Base-by-base conservation (phyloP, 2,797 vertebrate genomes). In the Meda fulgida region DNA sequence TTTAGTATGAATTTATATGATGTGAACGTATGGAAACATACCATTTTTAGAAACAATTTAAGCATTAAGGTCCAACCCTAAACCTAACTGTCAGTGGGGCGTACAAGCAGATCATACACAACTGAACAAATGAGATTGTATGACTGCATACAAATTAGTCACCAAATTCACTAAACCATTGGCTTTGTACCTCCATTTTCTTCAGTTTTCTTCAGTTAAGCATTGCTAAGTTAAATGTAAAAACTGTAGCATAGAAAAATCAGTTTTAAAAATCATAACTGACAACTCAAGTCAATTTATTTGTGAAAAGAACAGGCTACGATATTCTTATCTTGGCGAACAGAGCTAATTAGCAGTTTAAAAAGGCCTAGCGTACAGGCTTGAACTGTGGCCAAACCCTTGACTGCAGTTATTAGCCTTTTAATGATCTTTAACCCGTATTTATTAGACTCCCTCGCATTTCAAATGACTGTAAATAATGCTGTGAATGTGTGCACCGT, bases 401-500 rank as follows among this genome's bases (percentile, higher is more conserved):
- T 31, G 29, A 43, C 58, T 26, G 29, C 31, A 40, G n/a, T 55
- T 72, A 71, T 81, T 71, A 83, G 43, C 72, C 60, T 53, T 53
- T 46, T 46, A 83, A 83, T 53, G 46, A 83, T 67, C 60, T 76
- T 29, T 81, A 65, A 76, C 70, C 60, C 60, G 23, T 76, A 53
- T 66, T 83, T 83, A 38, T 34, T 38, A 67, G 31, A 51, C 60
- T 53, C 60, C 58, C 60, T 66, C 5, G 60, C 72, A 26, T 75
- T 76, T 76, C 40, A 76, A 48, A 66, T 38, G 51, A 73, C 81
- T 66, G 71, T 76, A 83, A 38, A 83, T 38, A 76, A 76, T 76
- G 46, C 31, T 29, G 16, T 83, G 81, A 76, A 66, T 38, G n/a
- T 38, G 65, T n/a, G 5, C 46, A 38, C 63, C 65, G 63, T 51